phyloP scores from a whole-genome alignment of 2,113 vertebrate species.

The Oreochromis niloticus region DNA sequence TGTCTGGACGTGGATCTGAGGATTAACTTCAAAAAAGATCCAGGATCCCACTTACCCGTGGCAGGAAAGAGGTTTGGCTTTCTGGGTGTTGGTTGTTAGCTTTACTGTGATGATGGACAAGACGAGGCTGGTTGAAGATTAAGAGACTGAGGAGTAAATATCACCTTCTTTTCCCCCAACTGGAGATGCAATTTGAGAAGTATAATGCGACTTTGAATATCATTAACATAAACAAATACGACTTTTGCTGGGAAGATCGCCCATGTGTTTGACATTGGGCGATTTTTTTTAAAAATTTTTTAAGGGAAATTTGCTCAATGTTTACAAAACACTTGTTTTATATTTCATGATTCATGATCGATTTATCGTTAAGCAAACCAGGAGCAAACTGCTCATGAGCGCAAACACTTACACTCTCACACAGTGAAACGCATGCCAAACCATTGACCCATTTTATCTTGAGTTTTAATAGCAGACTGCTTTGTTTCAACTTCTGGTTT shows the following conservation, averaged over 20 bases:
- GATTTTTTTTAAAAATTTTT: neutral
- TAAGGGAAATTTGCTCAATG: neutral
- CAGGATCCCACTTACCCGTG: neutral
- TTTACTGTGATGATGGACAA: neutral
- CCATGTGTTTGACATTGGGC: neutral
- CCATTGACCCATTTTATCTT: neutral
- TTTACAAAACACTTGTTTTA: neutral
- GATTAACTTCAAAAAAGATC: conserved; percentile 35
- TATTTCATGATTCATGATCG: neutral
- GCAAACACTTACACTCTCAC: neutral
- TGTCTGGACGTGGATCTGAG: conserved; percentile 27
- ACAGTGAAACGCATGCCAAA: neutral
- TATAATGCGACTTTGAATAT: neutral
- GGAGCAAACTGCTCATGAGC: neutral
- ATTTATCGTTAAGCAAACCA: neutral
- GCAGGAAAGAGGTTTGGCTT: neutral
- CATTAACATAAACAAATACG: neutral
- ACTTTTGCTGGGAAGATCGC: neutral
- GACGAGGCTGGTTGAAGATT: neutral
- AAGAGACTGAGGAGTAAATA: neutral
- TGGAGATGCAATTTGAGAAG: neutral
- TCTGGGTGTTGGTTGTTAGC: neutral
- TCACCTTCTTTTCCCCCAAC: neutral
- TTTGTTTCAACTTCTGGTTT: neutral
- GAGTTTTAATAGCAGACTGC: neutral